Percentiles rank a stretch among this genome's conserved stretches.
phyloP scores from a whole-genome alignment of 1,140 invertebrate genomes.

The Aricia agestis region DNA sequence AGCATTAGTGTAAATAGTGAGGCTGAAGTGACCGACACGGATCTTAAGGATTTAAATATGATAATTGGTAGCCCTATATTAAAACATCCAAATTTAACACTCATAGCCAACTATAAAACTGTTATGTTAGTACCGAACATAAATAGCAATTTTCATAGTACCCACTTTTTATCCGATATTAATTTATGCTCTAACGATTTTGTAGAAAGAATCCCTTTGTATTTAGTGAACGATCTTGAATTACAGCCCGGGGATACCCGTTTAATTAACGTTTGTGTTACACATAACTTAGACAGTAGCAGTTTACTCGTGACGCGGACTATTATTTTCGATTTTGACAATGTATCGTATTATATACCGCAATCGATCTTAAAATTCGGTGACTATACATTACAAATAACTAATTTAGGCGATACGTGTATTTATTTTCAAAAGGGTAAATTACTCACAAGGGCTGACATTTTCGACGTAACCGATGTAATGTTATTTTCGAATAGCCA shows the following conservation, averaged over 20 bases:
- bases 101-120: neutral
- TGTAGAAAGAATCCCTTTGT: neutral
- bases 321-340: neutral
- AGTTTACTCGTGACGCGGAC: neutral
- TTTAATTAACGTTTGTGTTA: neutral
- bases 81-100: neutral
- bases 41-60: neutral
- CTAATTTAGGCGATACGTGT: neutral
- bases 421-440: neutral
- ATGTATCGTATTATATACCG: constrained; percentile 3
- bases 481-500: neutral
- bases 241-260: neutral
- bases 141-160: neutral
- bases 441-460: neutral
- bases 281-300: neutral
- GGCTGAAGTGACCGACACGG: neutral
- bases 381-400: neutral
- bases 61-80: neutral
- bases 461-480: neutral
- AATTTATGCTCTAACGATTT: neutral
- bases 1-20: neutral
- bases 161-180: neutral
- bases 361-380: neutral
- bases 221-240: neutral
- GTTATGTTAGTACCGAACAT: neutral